phyloP scores from a whole-genome alignment of 2,797 vertebrate genomes.

The Phaenicophaeus curvirostris region DNA sequence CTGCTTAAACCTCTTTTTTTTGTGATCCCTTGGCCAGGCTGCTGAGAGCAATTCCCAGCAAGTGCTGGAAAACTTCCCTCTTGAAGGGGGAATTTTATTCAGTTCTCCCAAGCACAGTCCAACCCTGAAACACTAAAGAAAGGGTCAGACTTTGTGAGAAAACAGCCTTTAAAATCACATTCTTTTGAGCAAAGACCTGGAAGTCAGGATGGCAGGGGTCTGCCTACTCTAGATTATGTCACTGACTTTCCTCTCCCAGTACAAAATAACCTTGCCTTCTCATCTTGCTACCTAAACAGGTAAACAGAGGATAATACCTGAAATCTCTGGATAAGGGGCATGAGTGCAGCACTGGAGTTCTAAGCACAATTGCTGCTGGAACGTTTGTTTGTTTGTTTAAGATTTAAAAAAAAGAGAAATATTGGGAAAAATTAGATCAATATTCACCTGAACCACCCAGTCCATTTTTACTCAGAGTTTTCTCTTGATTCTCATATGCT shows the following conservation, averaged over 20 bases:
- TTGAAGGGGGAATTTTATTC: not conserved
- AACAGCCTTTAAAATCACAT: not conserved
- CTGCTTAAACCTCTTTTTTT: not conserved
- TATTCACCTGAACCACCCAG: not conserved
- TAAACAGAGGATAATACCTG: not conserved
- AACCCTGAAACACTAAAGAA: not conserved
- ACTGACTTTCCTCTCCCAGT: not conserved
- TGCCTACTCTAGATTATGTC: not conserved
- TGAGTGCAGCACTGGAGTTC: not conserved
- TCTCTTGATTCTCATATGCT: accelerated
- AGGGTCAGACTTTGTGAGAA: not conserved
- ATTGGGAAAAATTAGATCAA: not conserved
- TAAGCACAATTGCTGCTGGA: not conserved
- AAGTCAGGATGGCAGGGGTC: not conserved
- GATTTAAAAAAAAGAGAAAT: too few relatives aligned
- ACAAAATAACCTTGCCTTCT: not conserved
- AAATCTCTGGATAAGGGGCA: not conserved
- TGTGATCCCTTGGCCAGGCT: not conserved
- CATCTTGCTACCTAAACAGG: not conserved
- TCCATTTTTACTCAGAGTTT: not conserved
- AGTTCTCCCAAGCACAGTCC: not conserved
- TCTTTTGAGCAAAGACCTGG: not conserved
- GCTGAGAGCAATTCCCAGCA: not conserved
- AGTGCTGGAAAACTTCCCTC: not conserved
- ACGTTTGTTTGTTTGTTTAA: not conserved